These are phyloP conservation scores for Tinamus major DNA, from an alignment of 2,797 vertebrate species.

Conservation along the genomic window DNA sequence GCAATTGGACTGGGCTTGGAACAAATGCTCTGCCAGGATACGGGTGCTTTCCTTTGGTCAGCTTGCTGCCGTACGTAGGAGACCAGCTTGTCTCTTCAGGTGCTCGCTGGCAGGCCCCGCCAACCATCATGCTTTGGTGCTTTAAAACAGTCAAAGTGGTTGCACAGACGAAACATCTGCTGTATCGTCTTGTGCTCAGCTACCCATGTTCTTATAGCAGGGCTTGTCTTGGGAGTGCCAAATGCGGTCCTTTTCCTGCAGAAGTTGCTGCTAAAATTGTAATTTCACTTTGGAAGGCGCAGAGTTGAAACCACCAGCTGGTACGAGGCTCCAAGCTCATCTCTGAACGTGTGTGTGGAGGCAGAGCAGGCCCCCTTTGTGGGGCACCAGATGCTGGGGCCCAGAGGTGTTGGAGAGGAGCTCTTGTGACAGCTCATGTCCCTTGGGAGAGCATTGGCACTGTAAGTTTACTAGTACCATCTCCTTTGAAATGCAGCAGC, in stretches of 20 bases:
- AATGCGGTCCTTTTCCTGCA: neutral
- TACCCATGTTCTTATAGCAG: neutral
- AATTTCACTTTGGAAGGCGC: neutral
- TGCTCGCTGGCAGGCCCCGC: rapidly evolving
- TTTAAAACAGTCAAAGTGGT: neutral
- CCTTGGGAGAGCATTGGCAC: neutral
- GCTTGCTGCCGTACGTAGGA: neutral
- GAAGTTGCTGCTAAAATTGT: neutral
- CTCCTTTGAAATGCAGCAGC: neutral
- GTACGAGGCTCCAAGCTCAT: neutral
- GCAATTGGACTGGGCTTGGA: neutral
- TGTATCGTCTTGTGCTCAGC: neutral
- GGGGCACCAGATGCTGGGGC: neutral
- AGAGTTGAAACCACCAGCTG: neutral
- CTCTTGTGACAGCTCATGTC: neutral
- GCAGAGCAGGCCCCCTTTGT: neutral
- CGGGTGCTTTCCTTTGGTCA: neutral
- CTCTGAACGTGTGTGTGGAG: neutral
- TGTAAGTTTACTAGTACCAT: neutral
- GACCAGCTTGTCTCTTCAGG: neutral
- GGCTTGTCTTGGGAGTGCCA: neutral
- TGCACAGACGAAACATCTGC: neutral
- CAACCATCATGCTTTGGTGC: no score
- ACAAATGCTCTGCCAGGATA: neutral
- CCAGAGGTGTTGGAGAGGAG: neutral